Evolutionary conservation across 2,797 vertebrate species (phyloP).

Genomic region (Falco rusticolus): DNA sequence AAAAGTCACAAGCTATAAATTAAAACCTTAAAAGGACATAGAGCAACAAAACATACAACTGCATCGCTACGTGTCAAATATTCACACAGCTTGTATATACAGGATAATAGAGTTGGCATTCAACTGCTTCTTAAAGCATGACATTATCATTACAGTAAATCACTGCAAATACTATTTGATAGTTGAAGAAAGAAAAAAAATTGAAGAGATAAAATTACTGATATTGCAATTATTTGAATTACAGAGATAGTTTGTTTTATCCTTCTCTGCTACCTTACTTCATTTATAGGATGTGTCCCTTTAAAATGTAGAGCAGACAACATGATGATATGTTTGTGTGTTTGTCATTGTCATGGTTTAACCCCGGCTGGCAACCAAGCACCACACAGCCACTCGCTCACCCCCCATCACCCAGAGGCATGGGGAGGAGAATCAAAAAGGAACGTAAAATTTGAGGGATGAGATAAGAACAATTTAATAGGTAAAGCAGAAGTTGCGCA

Average conservation of each 20-base stretch:
- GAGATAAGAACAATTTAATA: too few relatives aligned
- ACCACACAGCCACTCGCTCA: too few relatives aligned
- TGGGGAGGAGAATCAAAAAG: too few relatives aligned
- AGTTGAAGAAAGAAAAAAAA: background rate
- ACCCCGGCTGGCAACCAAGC: too few relatives aligned
- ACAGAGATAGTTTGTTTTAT: background rate
- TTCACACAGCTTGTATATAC: background rate
- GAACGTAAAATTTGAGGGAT: too few relatives aligned
- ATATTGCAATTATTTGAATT: background rate
- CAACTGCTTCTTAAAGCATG: background rate
- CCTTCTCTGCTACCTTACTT: background rate
- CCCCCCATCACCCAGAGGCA: too few relatives aligned
- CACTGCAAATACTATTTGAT: background rate
- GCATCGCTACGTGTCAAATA: background rate
- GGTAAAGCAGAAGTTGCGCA: too few relatives aligned
- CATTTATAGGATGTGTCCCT: background rate
- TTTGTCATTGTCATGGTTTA: background rate
- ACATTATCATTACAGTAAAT: background rate
- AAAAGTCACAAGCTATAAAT: background rate
- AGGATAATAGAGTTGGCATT: background rate
- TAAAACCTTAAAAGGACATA: background rate
- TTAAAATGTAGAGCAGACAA: background rate
- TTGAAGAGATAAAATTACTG: background rate
- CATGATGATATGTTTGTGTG: background rate
- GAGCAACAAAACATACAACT: background rate